phyloP scores from a whole-genome alignment of 2,888 invertebrate species.

The Agrotis ipsilon region DNA sequence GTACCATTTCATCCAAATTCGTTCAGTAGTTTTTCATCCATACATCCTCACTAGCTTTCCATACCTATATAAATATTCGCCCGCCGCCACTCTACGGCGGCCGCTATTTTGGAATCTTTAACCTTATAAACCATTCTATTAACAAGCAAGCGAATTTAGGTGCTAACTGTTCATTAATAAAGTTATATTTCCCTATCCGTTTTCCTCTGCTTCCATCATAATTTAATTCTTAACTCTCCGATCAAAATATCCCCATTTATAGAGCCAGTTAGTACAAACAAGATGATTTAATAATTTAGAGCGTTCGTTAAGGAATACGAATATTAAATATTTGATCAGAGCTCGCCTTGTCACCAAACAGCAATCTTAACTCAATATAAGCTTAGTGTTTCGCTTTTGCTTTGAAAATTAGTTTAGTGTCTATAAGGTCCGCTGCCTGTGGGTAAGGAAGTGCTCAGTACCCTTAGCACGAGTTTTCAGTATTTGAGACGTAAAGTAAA shows the following conservation, averaged over 20 bases:
- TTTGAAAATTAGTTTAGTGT: conserved; percentile 11
- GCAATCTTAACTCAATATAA: conserved; percentile 52
- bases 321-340: conserved; percentile 71
- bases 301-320: conserved; percentile 70
- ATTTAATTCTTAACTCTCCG: conserved; percentile 31
- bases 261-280: conserved; percentile 51
- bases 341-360: conserved; percentile 50
- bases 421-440: not conserved
- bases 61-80: too few relatives aligned
- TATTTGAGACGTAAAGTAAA: too few relatives aligned
- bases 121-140: not conserved
- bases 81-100: too few relatives aligned
- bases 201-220: conserved; percentile 8
- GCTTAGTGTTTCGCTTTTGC: conserved; percentile 34
- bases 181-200: conserved; percentile 14
- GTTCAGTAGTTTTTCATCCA: too few relatives aligned
- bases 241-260: conserved; percentile 52
- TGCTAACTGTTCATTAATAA: conserved; percentile 14
- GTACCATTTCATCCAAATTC: too few relatives aligned
- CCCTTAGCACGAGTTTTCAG: too few relatives aligned
- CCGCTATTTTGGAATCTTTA: not conserved
- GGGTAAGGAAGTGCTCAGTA: not conserved
- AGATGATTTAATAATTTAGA: conserved; percentile 51
- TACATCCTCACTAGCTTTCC: too few relatives aligned
- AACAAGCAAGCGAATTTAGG: not conserved